phyloP scores from a whole-genome alignment of 2,888 invertebrate species.

The Gerosis bhagava region DNA sequence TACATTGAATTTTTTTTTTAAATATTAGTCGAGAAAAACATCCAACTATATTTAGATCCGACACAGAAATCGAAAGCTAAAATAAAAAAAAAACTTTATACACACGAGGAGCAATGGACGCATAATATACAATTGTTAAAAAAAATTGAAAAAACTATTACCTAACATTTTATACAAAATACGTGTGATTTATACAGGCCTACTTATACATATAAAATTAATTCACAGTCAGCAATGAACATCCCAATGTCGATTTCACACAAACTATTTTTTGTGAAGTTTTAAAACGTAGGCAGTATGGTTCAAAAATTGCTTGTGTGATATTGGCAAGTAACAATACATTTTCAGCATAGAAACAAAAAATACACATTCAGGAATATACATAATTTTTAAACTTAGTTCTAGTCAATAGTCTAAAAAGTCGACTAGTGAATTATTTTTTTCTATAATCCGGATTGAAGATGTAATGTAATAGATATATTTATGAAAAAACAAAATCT shows the following conservation, averaged over 20 bases:
- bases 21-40: no score
- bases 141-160: conserved; percentile 43
- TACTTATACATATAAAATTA: conserved; percentile 37
- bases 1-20: no score
- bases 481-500: not conserved
- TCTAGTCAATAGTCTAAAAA: conserved; percentile 17
- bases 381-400: conserved; percentile 8
- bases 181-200: conserved; percentile 55
- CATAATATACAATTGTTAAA: conserved; percentile 24
- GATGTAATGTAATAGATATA: no score
- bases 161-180: conserved; percentile 57
- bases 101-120: conserved; percentile 42
- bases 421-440: conserved; percentile 15
- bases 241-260: conserved; percentile 1
- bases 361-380: conserved; percentile 4
- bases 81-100: no score
- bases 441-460: no score
- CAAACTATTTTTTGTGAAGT: conserved; percentile 1
- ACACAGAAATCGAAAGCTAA: no score
- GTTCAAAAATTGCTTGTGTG: conserved; percentile 8
- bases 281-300: conserved; percentile 19
- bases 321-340: not conserved
- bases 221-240: conserved; percentile 8
- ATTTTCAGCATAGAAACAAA: conserved; percentile 2
- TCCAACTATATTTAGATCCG: no score